A percentile compares a stretch with the other conserved stretches of the same genome.
Conservation (phyloP, 2,113 vertebrate species). For the Raja brachyura region DNA sequence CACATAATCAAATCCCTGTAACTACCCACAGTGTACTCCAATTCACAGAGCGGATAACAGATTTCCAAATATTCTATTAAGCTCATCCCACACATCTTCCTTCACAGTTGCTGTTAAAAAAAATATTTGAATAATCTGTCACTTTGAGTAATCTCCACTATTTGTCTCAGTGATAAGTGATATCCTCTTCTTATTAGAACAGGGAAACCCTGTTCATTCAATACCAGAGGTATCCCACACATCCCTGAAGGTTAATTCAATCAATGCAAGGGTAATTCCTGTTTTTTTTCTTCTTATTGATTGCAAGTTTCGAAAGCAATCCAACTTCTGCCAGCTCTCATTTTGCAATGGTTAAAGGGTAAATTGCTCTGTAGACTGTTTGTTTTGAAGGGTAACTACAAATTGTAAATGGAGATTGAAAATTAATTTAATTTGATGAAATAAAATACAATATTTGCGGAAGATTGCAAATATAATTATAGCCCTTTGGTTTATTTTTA, state of each 20-base stretch:
- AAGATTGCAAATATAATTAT: background rate
- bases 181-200: slow-evolving; percentile 28
- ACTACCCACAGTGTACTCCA: background rate
- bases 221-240: background rate
- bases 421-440: background rate
- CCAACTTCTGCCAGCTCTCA: background rate
- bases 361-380: background rate
- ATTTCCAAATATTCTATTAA: slow-evolving; percentile 23
- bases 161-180: slow-evolving; percentile 32
- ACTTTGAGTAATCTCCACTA: slow-evolving; percentile 16
- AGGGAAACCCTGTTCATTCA: slow-evolving; percentile 31
- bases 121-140: slow-evolving; percentile 29
- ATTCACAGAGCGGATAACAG: slow-evolving; percentile 29
- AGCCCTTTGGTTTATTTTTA: background rate
- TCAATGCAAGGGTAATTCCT: slow-evolving; percentile 31
- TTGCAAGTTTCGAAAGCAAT: slow-evolving; percentile 13
- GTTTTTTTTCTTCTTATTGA: background rate
- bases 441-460: background rate
- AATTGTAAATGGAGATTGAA: background rate
- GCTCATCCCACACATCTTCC: slow-evolving; percentile 30
- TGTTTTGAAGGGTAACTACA: background rate
- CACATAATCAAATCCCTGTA: slow-evolving; percentile 34
- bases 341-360: background rate
- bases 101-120: slow-evolving; percentile 30
- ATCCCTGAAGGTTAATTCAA: slow-evolving; percentile 15